Evolutionary conservation across 2,888 invertebrate genomes (phyloP).

Genomic region (Hedychridium roseum): DNA sequence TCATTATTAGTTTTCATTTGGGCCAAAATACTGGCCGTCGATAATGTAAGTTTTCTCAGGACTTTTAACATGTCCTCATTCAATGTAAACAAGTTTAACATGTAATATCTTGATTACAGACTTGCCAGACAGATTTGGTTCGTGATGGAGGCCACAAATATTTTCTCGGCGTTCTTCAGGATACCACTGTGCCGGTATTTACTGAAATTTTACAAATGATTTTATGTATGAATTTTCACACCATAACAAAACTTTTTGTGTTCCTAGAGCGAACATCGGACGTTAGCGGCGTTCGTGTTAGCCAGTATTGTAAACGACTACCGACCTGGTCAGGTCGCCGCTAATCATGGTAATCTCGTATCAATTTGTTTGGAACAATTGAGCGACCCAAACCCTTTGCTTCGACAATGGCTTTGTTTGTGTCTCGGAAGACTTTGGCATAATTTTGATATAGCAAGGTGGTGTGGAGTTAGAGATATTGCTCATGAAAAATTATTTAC

Average conservation of each 20-base stretch:
- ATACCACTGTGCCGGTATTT: conserved; percentile 78
- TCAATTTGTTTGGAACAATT: conserved; percentile 93
- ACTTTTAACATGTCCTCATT: not conserved
- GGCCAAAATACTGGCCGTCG: conserved; percentile 98
- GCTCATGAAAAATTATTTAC: conserved; percentile 95
- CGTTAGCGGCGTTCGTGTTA: conserved; percentile 93
- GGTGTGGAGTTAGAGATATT: conserved; percentile 94
- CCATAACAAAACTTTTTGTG: conserved; percentile 7
- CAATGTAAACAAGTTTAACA: not conserved
- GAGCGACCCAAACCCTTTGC: conserved; percentile 72
- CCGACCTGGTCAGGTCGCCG: conserved; percentile 88
- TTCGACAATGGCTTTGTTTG: conserved; percentile 90
- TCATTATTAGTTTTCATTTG: conserved; percentile 96
- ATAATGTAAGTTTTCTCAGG: conserved; percentile 73
- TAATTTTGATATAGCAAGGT: conserved; percentile 85
- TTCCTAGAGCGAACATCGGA: conserved; percentile 80
- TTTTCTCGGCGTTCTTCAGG: conserved; percentile 91
- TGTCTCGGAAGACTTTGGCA: conserved; percentile 93
- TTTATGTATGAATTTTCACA: conserved; percentile 10
- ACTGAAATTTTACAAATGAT: conserved; percentile 36
- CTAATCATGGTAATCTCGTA: conserved; percentile 87
- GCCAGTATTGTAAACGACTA: conserved; percentile 93
- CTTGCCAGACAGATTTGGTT: conserved; percentile 93
- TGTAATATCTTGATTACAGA: conserved; percentile 67
- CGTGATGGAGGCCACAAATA: conserved; percentile 94